Evolutionary conservation across 2,888 invertebrate genomes (phyloP).

Genomic region (Lamproptera curius): DNA sequence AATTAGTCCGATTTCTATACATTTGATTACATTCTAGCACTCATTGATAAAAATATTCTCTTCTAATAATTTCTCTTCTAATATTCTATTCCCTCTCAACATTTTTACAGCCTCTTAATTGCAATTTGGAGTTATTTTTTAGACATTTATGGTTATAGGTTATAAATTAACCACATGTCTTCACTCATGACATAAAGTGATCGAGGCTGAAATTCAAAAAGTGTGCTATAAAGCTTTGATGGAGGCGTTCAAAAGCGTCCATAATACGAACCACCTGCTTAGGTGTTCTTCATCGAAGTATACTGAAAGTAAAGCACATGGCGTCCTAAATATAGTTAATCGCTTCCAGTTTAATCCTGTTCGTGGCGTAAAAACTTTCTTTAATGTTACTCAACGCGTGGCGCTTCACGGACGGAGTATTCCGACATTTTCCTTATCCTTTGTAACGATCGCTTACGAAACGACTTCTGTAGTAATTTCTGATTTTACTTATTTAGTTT

Average conservation of each 20-base stretch:
- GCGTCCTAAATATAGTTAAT: constrained; percentile 58
- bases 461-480: background rate
- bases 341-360: constrained; percentile 51
- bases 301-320: constrained; percentile 46
- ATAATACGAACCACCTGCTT: constrained; percentile 40
- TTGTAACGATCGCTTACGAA: background rate
- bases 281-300: constrained; percentile 38
- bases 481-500: background rate
- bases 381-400: constrained; percentile 11
- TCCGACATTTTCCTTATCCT: background rate
- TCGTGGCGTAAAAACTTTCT: constrained; percentile 36
- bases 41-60: too few species aligned
- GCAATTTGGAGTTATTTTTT: too few species aligned
- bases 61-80: too few species aligned
- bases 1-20: too few species aligned
- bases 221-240: background rate
- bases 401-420: constrained; percentile 10
- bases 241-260: constrained; percentile 6
- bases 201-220: background rate
- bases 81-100: too few species aligned
- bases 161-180: too few species aligned
- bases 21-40: too few species aligned
- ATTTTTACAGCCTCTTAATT: too few species aligned
- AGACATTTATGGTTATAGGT: too few species aligned
- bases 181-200: too few species aligned